Evolutionary conservation across 2,797 vertebrate genomes (phyloP).

Genomic region (Varecia variegata): DNA sequence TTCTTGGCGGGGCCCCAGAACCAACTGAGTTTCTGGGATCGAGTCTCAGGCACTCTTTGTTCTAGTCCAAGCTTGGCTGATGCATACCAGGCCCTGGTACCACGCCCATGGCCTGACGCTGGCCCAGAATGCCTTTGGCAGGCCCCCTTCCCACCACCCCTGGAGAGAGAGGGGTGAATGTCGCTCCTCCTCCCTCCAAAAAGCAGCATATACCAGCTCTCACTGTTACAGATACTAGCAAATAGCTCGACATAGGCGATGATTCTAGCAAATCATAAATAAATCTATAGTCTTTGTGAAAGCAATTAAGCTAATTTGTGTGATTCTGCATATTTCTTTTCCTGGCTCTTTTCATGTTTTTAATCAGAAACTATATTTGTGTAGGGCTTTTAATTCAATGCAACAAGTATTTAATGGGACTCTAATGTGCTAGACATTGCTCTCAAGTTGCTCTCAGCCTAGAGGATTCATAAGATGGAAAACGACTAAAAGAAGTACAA

Average conservation of each 20-base stretch:
- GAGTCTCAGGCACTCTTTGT: conserved; percentile 62
- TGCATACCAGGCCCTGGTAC: conserved; percentile 37
- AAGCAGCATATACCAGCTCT: background rate
- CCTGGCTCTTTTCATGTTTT: conserved; percentile 9
- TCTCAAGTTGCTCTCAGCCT: background rate
- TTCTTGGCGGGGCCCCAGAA: conserved; percentile 58
- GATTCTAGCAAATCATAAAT: conserved; percentile 21
- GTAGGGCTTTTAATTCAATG: background rate
- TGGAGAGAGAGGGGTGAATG: background rate
- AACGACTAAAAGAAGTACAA: background rate
- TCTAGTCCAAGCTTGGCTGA: conserved; percentile 42
- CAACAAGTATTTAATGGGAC: background rate
- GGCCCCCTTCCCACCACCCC: background rate
- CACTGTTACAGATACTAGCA: background rate
- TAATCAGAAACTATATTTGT: conserved; percentile 44
- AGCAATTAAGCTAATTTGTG: background rate
- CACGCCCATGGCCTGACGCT: conserved; percentile 4
- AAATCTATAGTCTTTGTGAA: background rate
- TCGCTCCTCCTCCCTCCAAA: background rate
- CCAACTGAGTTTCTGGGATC: conserved; percentile 61
- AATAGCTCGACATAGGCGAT: conserved; percentile 20
- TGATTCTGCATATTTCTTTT: conserved; percentile 8
- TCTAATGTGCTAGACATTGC: background rate
- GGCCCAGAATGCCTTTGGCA: background rate
- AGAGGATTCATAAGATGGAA: background rate